Evolutionary conservation across 2,113 vertebrate species (phyloP), one percentile per base, ranked within the genome.

Genomic region (Oxyura jamaicensis): DNA sequence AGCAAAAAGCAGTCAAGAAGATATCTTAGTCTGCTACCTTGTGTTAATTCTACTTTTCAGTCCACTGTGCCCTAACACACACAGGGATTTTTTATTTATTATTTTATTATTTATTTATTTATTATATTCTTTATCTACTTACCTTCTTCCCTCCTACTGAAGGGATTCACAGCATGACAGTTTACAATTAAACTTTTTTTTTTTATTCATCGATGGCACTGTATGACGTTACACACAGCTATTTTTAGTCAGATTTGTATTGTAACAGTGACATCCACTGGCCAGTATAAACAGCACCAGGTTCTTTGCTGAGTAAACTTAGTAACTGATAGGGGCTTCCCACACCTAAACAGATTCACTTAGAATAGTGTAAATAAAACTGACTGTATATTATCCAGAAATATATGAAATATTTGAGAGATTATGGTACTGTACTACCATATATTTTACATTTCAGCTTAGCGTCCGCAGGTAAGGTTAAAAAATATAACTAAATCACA

Each of bases 241-340:
- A 33, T 60, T 90, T 91, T 82, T 56, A 42, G 53, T 55, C 58
- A 5, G 26, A 88, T 92, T 83, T 88, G 22, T 86, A 59, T 59
- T 84, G 86, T 75, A 95, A 96, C 31, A 95, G 95, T 90, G 97
- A 96, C 90, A 94, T 60, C 90, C 73, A 78, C 92, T 91, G 91
- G 95, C 78, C 91, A 69, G 20, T 48, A 26, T 42, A 73, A 72
- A 81, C 63, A 93, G 44, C 10, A 12, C 9, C 26, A 33, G 25
- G 4, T 56, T 48, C 46, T 48, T 48, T 48, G 46, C 10, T 48
- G 46, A 55, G 2, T 23, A 14, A 13, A 41, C 10, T 50, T 63
- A 21, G 31, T 68, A 56, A 60, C 11, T 36, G 5, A 18, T 7
- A 6, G 9, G 8, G 28, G 19, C 53, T 44, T 69, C 17, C 65